phyloP scores from a whole-genome alignment of 2,888 invertebrate genomes.

The Caenorhabditis virilis region DNA sequence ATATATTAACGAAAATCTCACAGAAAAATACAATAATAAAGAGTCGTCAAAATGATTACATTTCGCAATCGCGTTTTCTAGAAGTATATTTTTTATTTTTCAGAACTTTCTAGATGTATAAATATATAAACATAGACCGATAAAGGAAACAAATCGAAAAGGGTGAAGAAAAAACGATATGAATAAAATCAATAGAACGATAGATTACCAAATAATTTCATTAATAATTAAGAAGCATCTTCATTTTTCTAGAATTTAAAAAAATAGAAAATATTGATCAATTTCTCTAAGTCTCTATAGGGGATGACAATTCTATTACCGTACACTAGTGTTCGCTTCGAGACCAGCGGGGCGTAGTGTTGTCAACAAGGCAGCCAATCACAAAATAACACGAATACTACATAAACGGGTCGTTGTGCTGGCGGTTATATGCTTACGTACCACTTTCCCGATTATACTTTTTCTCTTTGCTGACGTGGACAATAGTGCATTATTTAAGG shows the following conservation, averaged over 20 bases:
- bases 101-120: too few relatives aligned
- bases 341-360: conserved; percentile 8
- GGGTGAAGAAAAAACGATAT: background rate
- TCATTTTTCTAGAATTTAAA: background rate
- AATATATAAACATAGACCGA: background rate
- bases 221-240: background rate
- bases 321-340: too few relatives aligned
- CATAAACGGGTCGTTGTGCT: too few relatives aligned
- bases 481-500: too few relatives aligned
- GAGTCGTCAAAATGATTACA: too few relatives aligned
- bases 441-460: too few relatives aligned
- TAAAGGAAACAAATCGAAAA: background rate
- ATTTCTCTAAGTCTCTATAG: background rate
- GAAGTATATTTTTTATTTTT: too few relatives aligned
- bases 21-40: background rate
- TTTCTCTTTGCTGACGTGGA: too few relatives aligned
- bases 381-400: background rate
- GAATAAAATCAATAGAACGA: background rate
- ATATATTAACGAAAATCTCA: background rate
- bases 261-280: background rate
- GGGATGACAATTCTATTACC: too few relatives aligned
- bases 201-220: background rate
- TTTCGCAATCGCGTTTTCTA: too few relatives aligned
- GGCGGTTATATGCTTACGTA: too few relatives aligned
- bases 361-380: background rate